phyloP scores from a whole-genome alignment of 2,797 vertebrate genomes.

The Arremon brunneinucha region DNA sequence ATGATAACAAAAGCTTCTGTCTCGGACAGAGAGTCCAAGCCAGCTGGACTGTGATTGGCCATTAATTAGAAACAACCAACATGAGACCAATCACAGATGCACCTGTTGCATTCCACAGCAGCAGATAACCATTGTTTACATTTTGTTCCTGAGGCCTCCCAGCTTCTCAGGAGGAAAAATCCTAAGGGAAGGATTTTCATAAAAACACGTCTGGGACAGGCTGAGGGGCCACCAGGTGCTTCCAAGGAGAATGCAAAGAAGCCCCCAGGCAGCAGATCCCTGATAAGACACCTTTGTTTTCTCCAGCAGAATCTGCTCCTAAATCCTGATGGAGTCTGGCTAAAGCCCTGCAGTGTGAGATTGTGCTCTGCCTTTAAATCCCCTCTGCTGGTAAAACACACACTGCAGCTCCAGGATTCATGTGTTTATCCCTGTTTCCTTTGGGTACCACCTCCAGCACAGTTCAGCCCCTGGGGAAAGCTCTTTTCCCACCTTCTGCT shows the following conservation, averaged over 20 bases:
- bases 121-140: too few relatives aligned
- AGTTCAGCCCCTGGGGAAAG: not conserved
- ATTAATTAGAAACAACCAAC: too few relatives aligned
- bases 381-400: not conserved
- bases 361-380: not conserved
- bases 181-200: too few relatives aligned
- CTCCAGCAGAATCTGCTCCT: not conserved
- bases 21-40: too few relatives aligned
- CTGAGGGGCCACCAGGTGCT: not conserved
- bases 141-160: too few relatives aligned
- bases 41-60: too few relatives aligned
- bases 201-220: not conserved
- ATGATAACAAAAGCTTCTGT: too few relatives aligned
- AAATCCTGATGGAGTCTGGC: slow-evolving; percentile 28
- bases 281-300: not conserved
- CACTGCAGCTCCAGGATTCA: not conserved
- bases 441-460: accelerated
- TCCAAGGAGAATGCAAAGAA: not conserved
- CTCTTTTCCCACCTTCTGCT: not conserved
- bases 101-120: too few relatives aligned
- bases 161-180: too few relatives aligned
- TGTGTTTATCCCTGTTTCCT: accelerated
- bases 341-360: not conserved
- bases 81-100: too few relatives aligned
- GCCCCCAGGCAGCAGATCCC: not conserved